Evolutionary conservation across 2,113 vertebrate genomes (phyloP), one percentile per base, ranked within the genome.

Genomic region (Psittacus erithacus): DNA sequence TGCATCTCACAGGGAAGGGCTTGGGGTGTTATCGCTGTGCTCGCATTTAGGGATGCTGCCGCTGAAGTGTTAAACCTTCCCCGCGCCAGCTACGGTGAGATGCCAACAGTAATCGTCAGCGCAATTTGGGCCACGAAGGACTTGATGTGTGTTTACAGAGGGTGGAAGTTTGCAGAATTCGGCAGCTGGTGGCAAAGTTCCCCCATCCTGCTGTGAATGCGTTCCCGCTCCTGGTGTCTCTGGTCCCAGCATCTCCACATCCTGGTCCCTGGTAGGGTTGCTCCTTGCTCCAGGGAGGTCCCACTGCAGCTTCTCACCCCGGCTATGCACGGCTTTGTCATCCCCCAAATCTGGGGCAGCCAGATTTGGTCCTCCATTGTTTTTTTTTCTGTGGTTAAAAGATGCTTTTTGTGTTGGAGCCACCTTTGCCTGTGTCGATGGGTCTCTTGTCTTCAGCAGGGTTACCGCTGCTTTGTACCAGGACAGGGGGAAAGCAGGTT

Each of bases 41-140:
- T 53, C 38, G 11, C 6, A 0, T 31, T 35, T 60, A 31, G 50
- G 50, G 79, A 41, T 18, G 33, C 28, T 38, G 43, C 35, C n/a
- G 27, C 59, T 25, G 1, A 13, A 44, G 35, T 2, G 67, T 24
- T 43, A 39, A 44, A 46, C 14, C 44, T 35, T 39, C 28, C 29
- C 27, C 1, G 1, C 0, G 0, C 71, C 13, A 19, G 22, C 50
- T 67, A 4, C 1, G 2, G 20, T 22, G 47, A 73, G 78, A n/a
- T 25, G 28, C 31, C 3, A 2, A 39, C 12, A 31, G 33, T 23
- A 31, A 57, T 9, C 16, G 19, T 31, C 9, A 38, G 31, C 3
- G 27, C 17, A 10, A 46, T n/a, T 50, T 16, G 33, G 25, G 63
- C 11, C 20, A 11, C 22, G 3, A 55, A 50, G 39, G 17, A 13